A percentile compares a stretch with the other conserved stretches of the same genome.
phyloP scores from a whole-genome alignment of 2,888 invertebrate genomes.

The Selenia dentaria region DNA sequence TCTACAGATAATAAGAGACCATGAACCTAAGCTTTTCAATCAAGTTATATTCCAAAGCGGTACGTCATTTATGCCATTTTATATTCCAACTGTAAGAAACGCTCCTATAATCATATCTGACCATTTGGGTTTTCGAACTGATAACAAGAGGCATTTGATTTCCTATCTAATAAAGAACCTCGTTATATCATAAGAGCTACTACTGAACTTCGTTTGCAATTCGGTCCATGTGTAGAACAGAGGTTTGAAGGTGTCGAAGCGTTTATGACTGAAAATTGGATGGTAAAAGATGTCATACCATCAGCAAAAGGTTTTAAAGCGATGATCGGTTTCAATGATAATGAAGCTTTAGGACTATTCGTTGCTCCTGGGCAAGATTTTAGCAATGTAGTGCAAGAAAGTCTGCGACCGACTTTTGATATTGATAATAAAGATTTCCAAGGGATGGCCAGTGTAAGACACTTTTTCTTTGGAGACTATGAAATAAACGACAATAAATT shows the following conservation, averaged over 20 bases:
- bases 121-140: slow-evolving; percentile 38
- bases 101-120: slow-evolving; percentile 41
- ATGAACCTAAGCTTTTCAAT: slow-evolving; percentile 36
- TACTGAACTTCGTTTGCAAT: slow-evolving; percentile 24
- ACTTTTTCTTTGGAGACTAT: slow-evolving; percentile 44
- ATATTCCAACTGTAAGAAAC: slow-evolving; percentile 29
- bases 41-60: slow-evolving; percentile 51
- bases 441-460: slow-evolving; percentile 25
- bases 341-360: slow-evolving; percentile 29
- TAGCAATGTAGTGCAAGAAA: slow-evolving; percentile 23
- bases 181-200: slow-evolving; percentile 38
- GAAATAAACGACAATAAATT: slow-evolving; percentile 24
- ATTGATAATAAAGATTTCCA: slow-evolving; percentile 30
- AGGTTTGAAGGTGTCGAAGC: slow-evolving; percentile 39
- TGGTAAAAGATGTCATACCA: slow-evolving; percentile 25
- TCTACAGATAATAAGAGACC: slow-evolving; percentile 39
- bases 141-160: slow-evolving; percentile 42
- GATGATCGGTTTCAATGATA: slow-evolving; percentile 41
- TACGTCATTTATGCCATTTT: slow-evolving; percentile 33
- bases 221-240: slow-evolving; percentile 45
- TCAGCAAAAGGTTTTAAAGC: slow-evolving; percentile 35
- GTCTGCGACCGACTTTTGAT: slow-evolving; percentile 29
- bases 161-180: slow-evolving; percentile 37
- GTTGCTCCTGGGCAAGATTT: slow-evolving; percentile 18
- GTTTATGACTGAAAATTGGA: slow-evolving; percentile 40